Evolutionary conservation across 2,113 vertebrate genomes (phyloP).

Genomic region (Elephas maximus): DNA sequence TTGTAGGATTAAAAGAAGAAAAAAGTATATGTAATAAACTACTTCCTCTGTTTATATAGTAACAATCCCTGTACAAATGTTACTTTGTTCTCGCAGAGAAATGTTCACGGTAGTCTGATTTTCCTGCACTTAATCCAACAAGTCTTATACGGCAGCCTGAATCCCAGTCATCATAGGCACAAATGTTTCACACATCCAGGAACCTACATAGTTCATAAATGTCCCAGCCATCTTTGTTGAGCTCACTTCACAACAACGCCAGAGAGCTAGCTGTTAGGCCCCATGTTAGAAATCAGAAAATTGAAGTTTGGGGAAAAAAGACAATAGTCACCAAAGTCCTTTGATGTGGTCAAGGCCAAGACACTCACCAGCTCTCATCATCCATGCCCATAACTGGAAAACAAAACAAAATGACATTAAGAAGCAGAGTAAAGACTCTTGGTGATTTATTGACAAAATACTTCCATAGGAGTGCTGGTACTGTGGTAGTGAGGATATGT

Average conservation of each 20-base stretch:
- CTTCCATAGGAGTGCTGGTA: conserved; percentile 85
- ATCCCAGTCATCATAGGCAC: background rate
- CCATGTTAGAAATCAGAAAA: conserved; percentile 16
- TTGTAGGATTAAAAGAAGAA: background rate
- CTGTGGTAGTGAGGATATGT: conserved; percentile 93
- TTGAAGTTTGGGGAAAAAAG: background rate
- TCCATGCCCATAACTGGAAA: background rate
- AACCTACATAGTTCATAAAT: background rate
- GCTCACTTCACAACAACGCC: background rate
- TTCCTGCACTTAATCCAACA: background rate
- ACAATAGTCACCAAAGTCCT: background rate
- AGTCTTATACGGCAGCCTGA: background rate
- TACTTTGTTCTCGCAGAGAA: background rate
- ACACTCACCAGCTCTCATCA: background rate
- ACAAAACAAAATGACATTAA: background rate
- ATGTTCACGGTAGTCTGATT: background rate
- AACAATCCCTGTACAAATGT: background rate
- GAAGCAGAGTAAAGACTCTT: background rate
- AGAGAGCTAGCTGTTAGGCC: background rate
- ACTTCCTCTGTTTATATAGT: background rate
- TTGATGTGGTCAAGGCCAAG: background rate
- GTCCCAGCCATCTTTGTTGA: background rate
- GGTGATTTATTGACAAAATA: background rate
- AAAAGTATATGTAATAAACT: background rate
- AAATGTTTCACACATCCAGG: background rate